These are phyloP conservation scores for Gephyroberyx darwinii DNA, from an alignment of 2,797 vertebrate species.

Conservation along the genomic window DNA sequence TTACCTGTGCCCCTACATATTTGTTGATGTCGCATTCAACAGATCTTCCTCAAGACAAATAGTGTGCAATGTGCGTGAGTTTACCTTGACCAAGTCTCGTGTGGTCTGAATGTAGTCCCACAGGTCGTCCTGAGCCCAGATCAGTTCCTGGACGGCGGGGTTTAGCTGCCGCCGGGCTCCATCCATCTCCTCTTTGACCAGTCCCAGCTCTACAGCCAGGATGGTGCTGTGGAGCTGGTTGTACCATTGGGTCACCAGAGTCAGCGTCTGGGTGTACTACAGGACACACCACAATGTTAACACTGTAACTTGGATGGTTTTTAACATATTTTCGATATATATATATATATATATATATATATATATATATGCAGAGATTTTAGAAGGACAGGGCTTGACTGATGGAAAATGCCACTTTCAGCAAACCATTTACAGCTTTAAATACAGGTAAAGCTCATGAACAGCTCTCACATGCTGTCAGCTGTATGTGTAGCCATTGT, in stretches of 20 bases:
- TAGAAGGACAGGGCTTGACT: background rate
- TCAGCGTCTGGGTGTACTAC: slow-evolving; percentile 77
- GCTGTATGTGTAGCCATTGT: background rate
- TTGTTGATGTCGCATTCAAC: background rate
- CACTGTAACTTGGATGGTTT: background rate
- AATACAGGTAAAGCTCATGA: background rate
- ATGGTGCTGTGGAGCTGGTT: slow-evolving; percentile 80
- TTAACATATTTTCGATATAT: background rate
- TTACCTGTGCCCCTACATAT: background rate
- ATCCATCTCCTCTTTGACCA: slow-evolving; percentile 74
- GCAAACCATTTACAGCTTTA: background rate
- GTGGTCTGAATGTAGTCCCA: slow-evolving; percentile 78
- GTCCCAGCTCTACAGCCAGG: slow-evolving; percentile 76
- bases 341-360: background rate
- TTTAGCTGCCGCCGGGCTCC: slow-evolving; percentile 71
- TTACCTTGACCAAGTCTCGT: slow-evolving; percentile 69
- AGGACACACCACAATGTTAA: slow-evolving; percentile 14
- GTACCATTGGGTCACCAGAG: slow-evolving; percentile 80
- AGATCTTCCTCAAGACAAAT: background rate
- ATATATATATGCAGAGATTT: background rate
- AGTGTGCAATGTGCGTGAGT: background rate
- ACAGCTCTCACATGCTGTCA: background rate
- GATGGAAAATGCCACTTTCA: background rate
- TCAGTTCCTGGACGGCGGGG: slow-evolving; percentile 72
- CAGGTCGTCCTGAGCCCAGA: slow-evolving; percentile 80